Evolutionary conservation across 2,888 invertebrate genomes (phyloP), one percentile per base, ranked within the genome.

Genomic region (Flexamia atlantica): DNA sequence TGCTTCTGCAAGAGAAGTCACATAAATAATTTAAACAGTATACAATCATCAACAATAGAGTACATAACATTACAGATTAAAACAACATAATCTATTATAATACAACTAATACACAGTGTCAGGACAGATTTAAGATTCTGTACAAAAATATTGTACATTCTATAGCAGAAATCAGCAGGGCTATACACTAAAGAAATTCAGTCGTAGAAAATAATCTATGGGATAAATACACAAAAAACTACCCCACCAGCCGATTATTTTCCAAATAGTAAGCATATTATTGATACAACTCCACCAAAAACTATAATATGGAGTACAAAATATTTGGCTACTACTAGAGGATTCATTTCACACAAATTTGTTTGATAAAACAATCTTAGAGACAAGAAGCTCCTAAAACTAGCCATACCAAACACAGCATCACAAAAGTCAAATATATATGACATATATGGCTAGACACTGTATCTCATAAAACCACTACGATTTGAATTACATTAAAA

Each of bases 41-140:
- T 23, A 53, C 23, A 53, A 53, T 23, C 23, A 53, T 53, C 7
- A 53, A 53, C 53, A 53, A 53, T 23, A 53, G 4, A 53, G 53
- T 53, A 46, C 46, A 46, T 46, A 53, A 53, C 20, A 23, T n/a
- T n/a, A n/a, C n/a, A n/a, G n/a, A n/a, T n/a, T 53, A 2, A 53
- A 46, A 53, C 53, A 53, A 53, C 53, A 53, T 23, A 53, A 53
- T 46, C 46, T 46, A 53, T 53, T 53, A 53, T 53, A 23, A 53
- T 20, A 53, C 53, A 53, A 4, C 40, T 40, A 40, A 14, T 50
- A 14, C 20, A 53, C 53, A 53, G 4, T 23, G 53, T 53, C 9
- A 53, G 53, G 23, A 10, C 2, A n/a, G n/a, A 53, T 23, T 12
- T 17, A 46, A 17, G 46, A 46, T 46, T 23, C 53, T 53, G 53